Evolutionary conservation across 1,140 invertebrate genomes (phyloP), one percentile per base, ranked within the genome.

Genomic region (Sarcophaga peregrina): DNA sequence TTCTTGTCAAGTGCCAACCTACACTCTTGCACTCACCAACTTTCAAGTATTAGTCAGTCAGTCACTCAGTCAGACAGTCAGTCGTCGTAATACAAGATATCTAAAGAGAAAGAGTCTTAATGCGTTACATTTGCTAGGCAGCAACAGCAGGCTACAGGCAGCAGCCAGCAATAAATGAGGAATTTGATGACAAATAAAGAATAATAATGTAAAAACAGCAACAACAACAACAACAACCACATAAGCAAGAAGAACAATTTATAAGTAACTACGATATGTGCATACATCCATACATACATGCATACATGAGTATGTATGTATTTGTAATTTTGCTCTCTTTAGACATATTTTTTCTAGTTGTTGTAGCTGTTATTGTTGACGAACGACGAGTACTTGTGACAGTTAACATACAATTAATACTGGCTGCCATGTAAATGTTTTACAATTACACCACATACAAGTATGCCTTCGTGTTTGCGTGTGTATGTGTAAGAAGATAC

Each of bases 371-470:
- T 17, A n/a, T n/a, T n/a, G 25, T 37, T 37, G 25, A 37, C 25
- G 25, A 37, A 37, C 25, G 4, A 37, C 25, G 4, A 37, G 17
- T 25, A 68, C 62, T 68, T 68, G 62, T 68, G 62, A 68, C 62
- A 68, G 62, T 68, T 68, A 20, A 68, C 62, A 68, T 68, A n/a
- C 62, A 68, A 68, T 68, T 68, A 68, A 68, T 68, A 6, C 62
- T 68, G 62, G 62, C 17, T 68, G 62, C 62, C 62, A 68, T 68
- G 62, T 68, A 68, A 68, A 68, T 25, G 62, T 68, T 68, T 37
- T 68, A 20, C 62, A 20, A 68, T 68, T 68, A 68, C 17, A 8
- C 2, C 8, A 52, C 1, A 52, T 52, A 52, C 13, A 13, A 52
- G 5, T 37, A 37, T 37, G 25, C 4, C 25, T 37, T 15, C 10